Conservation (phyloP, 2,113 vertebrate genomes). For the Neotragus moschatus region DNA sequence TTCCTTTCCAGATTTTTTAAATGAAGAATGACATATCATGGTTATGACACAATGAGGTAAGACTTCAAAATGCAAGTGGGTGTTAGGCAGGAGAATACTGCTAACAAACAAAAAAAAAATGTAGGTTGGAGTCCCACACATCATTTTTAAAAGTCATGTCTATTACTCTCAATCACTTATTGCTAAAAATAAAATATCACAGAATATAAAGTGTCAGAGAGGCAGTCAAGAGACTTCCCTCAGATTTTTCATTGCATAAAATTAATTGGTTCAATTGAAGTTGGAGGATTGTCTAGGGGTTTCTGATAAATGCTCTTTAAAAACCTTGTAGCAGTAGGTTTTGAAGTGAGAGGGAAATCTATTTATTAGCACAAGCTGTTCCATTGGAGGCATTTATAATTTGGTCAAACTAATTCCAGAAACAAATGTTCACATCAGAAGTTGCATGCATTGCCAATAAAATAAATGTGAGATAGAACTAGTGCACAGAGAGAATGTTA, state of each 20-base stretch:
- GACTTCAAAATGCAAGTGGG: conserved; percentile 5
- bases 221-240: conserved; percentile 33
- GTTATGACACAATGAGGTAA: conserved; percentile 37
- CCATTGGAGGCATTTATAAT: conserved; percentile 36
- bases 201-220: conserved; percentile 41
- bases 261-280: conserved; percentile 51
- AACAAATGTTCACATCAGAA: conserved; percentile 60
- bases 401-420: conserved; percentile 59
- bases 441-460: conserved; percentile 13
- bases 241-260: conserved; percentile 33
- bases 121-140: conserved; percentile 9
- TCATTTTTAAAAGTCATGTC: background rate
- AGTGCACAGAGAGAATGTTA: background rate
- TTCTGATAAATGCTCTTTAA: conserved; percentile 62
- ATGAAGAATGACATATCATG: background rate
- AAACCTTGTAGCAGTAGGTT: conserved; percentile 28
- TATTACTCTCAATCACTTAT: conserved; percentile 40
- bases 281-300: conserved; percentile 5
- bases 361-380: conserved; percentile 55
- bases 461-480: conserved; percentile 32
- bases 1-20: background rate
- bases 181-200: conserved; percentile 56
- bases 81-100: background rate
- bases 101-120: background rate
- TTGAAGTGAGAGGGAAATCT: conserved; percentile 35